phyloP scores from a whole-genome alignment of 2,888 invertebrate genomes.

The Orthonychiurus folsomi region DNA sequence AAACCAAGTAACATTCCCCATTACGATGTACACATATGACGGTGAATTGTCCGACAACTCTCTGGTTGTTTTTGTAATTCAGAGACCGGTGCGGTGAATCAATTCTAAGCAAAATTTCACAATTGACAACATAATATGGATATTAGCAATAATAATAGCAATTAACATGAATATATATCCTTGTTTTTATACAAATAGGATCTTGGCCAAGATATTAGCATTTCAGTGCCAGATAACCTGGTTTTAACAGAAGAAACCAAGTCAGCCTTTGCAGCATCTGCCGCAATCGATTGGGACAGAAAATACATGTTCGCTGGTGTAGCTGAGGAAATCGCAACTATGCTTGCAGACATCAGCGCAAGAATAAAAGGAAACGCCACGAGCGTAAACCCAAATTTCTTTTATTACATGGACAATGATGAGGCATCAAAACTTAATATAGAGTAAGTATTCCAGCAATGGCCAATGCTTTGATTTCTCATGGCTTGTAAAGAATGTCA shows the following conservation, averaged over 20 bases:
- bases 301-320: background rate
- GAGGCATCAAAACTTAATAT: background rate
- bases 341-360: slow-evolving; percentile 2
- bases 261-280: background rate
- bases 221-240: background rate
- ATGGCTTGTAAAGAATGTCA: too few species aligned
- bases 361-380: background rate
- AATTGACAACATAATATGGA: too few species aligned
- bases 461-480: too few species aligned
- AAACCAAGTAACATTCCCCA: background rate
- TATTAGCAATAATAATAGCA: too few species aligned
- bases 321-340: background rate
- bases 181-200: too few species aligned
- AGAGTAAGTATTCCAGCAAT: too few species aligned
- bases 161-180: too few species aligned
- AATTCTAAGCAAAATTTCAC: too few species aligned
- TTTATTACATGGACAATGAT: background rate
- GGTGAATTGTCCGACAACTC: background rate
- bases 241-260: background rate
- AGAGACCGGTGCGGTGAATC: background rate
- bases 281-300: background rate
- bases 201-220: background rate
- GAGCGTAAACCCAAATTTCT: background rate
- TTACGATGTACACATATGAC: background rate
- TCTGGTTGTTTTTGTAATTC: background rate